Base-by-base conservation (phyloP, 1,140 invertebrate genomes). In the Dolichoris vasculosae region DNA sequence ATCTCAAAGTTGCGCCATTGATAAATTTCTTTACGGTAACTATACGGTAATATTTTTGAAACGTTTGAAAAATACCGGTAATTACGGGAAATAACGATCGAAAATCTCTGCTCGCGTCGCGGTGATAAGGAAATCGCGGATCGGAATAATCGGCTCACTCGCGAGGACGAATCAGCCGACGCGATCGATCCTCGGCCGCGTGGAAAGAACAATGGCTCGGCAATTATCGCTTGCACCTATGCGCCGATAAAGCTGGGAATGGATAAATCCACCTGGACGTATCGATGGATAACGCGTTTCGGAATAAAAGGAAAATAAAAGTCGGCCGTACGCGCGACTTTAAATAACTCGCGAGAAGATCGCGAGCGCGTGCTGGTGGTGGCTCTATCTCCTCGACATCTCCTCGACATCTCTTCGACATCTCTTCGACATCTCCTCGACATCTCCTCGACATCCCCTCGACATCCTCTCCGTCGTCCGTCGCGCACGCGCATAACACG, bases 371-470 rank as follows among this genome's bases (percentile, higher is more conserved):
- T 32, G 26, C 26, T 78, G 48, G 55, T 64, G 77, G 71, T 76
- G 75, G 43, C 46, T 51, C 46, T 67, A 73, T 82, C 46, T n/a
- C 43, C 7, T n/a, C 40, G n/a, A n/a, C n/a, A n/a, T n/a, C n/a
- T n/a, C n/a, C n/a, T n/a, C n/a, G n/a, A n/a, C n/a, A n/a, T n/a
- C 76, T n/a, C n/a, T n/a, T n/a, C 3, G 23, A 46, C 71, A 8
- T n/a, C 71, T 38, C 69, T 69, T 55, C 81, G 46, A 75, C 81
- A 32, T n/a, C 76, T n/a, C 78, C 59, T 30, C 20, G 7, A 46
- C 43, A 46, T n/a, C n/a, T n/a, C n/a, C 3, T 38, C 69, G 81
- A 71, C 81, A 67, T 82, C 81, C 32, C 15, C 76, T n/a, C 78
- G 78, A 43, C 20, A 1, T 75, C 43, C 76, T n/a, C n/a, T n/a